phyloP scores from a whole-genome alignment of 2,113 vertebrate species.

The Petrocephalus zakoni region DNA sequence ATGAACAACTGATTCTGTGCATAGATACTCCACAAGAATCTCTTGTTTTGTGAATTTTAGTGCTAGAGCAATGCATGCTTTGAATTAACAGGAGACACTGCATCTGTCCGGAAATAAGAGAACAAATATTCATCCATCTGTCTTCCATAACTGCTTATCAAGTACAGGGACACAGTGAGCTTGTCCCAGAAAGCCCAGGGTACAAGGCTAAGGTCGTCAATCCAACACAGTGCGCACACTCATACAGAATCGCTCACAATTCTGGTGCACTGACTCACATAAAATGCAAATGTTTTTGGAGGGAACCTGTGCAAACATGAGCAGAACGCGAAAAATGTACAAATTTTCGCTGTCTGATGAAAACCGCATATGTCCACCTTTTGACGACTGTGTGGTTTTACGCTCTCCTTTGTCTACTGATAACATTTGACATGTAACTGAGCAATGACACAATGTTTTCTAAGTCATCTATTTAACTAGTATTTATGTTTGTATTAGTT shows the following conservation, averaged over 20 bases:
- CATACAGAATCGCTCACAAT: background rate
- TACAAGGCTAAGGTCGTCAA: background rate
- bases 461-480: background rate
- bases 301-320: background rate
- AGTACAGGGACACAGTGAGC: background rate
- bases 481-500: background rate
- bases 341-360: background rate
- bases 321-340: background rate
- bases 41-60: background rate
- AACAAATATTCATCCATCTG: background rate
- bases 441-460: background rate
- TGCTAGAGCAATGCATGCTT: background rate
- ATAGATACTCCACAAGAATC: no score
- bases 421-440: background rate
- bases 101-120: background rate
- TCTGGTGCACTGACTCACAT: background rate
- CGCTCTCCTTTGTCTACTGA: background rate
- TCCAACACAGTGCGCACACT: background rate
- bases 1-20: background rate
- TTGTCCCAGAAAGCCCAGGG: background rate
- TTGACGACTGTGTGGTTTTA: background rate
- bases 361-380: background rate
- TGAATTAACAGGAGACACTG: background rate
- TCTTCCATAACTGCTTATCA: background rate
- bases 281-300: background rate